Evolutionary conservation across 2,888 invertebrate species (phyloP), one percentile per base, ranked within the genome.

Genomic region (Hypomecis atomaria): DNA sequence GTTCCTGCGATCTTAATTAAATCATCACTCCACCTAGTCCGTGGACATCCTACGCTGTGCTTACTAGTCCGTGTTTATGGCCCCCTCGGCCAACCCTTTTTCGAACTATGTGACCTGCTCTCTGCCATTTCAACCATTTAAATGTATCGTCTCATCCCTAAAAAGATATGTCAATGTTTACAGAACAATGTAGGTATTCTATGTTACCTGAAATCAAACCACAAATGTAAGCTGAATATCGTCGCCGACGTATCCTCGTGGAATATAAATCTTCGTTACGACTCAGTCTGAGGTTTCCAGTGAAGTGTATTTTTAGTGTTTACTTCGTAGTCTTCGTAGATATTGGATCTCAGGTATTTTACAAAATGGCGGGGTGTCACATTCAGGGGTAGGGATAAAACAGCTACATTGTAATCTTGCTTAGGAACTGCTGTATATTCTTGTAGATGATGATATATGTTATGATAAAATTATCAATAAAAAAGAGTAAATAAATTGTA

Each of bases 261-360:
- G 40, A 40, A 40, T 40, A 58, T 58, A 49, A 43, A 59, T 54
- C 43, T 48, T 57, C n/a, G 52, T 55, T 47, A 56, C 48, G 48
- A 55, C 52, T 60, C 47, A 23, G 23, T 50, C 10, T 44, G 44
- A 52, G 44, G 44, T 44, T 59, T 44, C 44, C 43, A 44, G 50
- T 37, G 8, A 44, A 50, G 52, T 45, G n/a, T 59, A 52, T 44
- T 59, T 59, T 59, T 45, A 59, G 50, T 45, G 50, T 45, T 45
- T 52, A 58, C 38, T 50, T 23, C 49, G 11, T 7, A 49, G 49
- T 49, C 38, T 50, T 23, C 49, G 11, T 7, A 49, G 49, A 50
- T 58, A 58, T 50, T 49, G 58, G 43, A 43, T 43, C 34, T 5
- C 34, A 50, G 49, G 49, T 58, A 58, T 34, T 43, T 43, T 58